Percentiles rank a stretch among this genome's conserved stretches.
phyloP scores from a whole-genome alignment of 2,888 invertebrate genomes.

The Sisyra terminalis region DNA sequence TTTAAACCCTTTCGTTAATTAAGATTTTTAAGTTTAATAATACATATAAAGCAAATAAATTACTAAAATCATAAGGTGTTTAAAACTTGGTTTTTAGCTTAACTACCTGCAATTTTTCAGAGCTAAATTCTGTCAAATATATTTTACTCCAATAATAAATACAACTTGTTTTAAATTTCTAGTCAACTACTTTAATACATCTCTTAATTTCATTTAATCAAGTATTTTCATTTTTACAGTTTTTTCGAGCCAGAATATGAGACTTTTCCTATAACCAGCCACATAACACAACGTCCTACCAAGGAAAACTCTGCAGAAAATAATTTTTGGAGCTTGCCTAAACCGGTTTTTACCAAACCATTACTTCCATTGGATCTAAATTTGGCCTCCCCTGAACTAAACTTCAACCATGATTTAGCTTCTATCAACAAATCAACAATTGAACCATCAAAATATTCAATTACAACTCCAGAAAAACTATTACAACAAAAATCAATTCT shows the following conservation, averaged over 20 bases:
- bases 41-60: too few relatives aligned
- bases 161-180: too few relatives aligned
- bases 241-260: slow-evolving; percentile 26
- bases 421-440: slow-evolving; percentile 8
- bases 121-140: too few relatives aligned
- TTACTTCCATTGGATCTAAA: slow-evolving; percentile 5
- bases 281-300: slow-evolving; percentile 37
- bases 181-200: too few relatives aligned
- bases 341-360: slow-evolving; percentile 14
- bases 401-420: slow-evolving; percentile 4
- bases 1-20: too few relatives aligned
- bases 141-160: too few relatives aligned
- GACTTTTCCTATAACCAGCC: slow-evolving; percentile 44
- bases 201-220: too few relatives aligned
- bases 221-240: too few relatives aligned
- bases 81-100: too few relatives aligned
- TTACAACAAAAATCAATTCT: slow-evolving; percentile 23
- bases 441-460: not conserved
- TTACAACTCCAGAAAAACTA: slow-evolving; percentile 13
- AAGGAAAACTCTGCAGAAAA: slow-evolving; percentile 5
- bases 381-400: slow-evolving; percentile 8
- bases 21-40: too few relatives aligned
- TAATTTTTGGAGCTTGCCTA: slow-evolving; percentile 23
- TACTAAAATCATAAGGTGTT: too few relatives aligned
- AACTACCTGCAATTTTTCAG: too few relatives aligned